Evolutionary conservation across 2,797 vertebrate genomes (phyloP).

Genomic region (Rallus crepitans): DNA sequence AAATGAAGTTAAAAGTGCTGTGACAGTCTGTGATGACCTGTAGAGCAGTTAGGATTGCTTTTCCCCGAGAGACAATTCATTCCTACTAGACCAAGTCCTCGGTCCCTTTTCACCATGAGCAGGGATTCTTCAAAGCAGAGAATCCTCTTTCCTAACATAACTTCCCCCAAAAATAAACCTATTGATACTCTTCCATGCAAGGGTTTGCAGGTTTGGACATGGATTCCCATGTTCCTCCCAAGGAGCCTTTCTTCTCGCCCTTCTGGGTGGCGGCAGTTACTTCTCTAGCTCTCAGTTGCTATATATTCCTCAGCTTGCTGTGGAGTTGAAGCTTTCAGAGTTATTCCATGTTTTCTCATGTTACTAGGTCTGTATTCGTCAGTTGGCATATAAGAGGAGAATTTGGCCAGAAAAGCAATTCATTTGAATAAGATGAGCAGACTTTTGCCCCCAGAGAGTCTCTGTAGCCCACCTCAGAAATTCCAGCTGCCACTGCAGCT

Average conservation of each 20-base stretch:
- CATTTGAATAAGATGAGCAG: conserved; percentile 73
- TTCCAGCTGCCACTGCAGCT: conserved; percentile 72
- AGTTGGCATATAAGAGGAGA: conserved; percentile 58
- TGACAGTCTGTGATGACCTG: background rate
- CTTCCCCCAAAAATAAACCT: background rate
- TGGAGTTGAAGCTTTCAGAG: conserved; percentile 20
- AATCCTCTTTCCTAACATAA: background rate
- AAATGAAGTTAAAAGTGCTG: background rate
- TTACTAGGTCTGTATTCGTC: conserved; percentile 67
- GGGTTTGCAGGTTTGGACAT: background rate
- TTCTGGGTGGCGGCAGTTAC: background rate
- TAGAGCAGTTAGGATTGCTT: background rate
- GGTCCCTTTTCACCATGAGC: background rate
- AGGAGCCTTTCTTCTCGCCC: background rate
- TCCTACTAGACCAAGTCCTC: background rate
- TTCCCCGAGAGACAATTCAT: background rate
- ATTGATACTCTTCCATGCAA: background rate
- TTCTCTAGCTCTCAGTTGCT: conserved; percentile 8
- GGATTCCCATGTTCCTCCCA: background rate
- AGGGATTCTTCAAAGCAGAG: background rate
- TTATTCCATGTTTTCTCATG: conserved; percentile 65
- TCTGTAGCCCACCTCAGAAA: conserved; percentile 73
- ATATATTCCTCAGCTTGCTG: conserved; percentile 15
- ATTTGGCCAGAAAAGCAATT: conserved; percentile 68
- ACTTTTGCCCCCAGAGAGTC: conserved; percentile 70